A percentile compares a stretch with the other conserved stretches of the same genome.
Conservation (phyloP, 2,797 vertebrate genomes). For the Hippopotamyrus pictus region DNA sequence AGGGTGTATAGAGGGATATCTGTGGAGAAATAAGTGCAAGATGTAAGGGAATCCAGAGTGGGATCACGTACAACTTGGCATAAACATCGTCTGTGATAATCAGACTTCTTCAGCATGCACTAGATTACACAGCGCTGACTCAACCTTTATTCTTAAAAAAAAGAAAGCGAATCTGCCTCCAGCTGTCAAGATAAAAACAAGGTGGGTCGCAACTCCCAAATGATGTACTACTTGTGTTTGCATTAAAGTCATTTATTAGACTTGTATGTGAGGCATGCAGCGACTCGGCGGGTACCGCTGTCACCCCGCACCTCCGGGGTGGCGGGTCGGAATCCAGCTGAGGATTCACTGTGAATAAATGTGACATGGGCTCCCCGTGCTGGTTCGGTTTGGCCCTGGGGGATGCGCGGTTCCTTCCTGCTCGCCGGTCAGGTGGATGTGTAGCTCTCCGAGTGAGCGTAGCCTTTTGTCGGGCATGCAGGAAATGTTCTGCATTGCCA, state of each 20-base stretch:
- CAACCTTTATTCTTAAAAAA: background rate
- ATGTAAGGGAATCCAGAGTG: background rate
- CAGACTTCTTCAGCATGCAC: background rate
- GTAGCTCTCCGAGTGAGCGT: background rate
- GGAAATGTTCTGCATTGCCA: background rate
- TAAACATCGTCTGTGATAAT: background rate
- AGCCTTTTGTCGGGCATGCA: background rate
- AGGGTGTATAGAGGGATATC: background rate
- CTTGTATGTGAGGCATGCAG: background rate
- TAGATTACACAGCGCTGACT: background rate
- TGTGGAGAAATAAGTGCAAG: background rate
- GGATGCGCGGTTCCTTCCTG: background rate
- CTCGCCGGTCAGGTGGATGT: background rate
- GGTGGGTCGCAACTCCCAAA: slow-evolving; percentile 3
- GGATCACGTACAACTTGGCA: background rate
- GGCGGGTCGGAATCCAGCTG: background rate
- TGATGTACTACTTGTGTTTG: slow-evolving; percentile 8
- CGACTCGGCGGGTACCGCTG: background rate
- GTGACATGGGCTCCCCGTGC: background rate
- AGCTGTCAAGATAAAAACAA: slow-evolving; percentile 51
- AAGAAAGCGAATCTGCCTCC: background rate
- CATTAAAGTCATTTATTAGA: slow-evolving; percentile 4
- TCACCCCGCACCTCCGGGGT: background rate
- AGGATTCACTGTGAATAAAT: background rate
- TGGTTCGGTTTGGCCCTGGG: background rate